These are phyloP conservation scores for Cacatua alba DNA, from an alignment of 2,113 vertebrate species.

Conservation along the genomic window DNA sequence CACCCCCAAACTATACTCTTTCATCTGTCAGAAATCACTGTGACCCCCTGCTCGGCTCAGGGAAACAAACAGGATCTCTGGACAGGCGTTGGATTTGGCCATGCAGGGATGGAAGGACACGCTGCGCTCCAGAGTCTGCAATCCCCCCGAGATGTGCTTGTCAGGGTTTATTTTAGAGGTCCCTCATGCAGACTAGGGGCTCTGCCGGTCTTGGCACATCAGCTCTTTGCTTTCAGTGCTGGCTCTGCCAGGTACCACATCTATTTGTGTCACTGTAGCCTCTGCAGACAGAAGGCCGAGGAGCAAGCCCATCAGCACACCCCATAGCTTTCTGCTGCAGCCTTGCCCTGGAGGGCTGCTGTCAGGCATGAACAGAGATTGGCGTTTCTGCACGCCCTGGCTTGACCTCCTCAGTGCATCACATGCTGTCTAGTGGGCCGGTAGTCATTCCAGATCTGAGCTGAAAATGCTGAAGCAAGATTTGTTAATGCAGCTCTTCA, in stretches of 20 bases:
- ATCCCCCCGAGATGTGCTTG: accelerated
- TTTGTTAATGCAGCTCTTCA: slow-evolving; percentile 2
- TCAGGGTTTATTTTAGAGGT: not conserved
- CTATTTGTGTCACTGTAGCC: not conserved
- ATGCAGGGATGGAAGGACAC: not conserved
- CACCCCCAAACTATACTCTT: accelerated
- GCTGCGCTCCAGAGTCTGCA: accelerated
- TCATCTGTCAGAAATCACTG: not conserved
- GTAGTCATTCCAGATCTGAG: not conserved
- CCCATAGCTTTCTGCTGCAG: not conserved
- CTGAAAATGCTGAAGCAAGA: not conserved
- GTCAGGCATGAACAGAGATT: not conserved
- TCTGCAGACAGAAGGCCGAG: not conserved
- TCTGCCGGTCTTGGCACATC: not conserved
- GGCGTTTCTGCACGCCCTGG: not conserved
- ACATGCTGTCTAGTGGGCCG: accelerated
- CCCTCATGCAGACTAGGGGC: not conserved
- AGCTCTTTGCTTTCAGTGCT: not conserved
- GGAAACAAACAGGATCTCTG: not conserved
- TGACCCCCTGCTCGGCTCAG: no score
- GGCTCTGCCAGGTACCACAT: not conserved
- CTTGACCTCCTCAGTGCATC: not conserved
- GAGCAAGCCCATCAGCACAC: not conserved
- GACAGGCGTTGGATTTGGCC: not conserved
- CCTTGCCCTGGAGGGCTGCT: not conserved